Percentiles rank a stretch among this genome's conserved stretches.
phyloP scores from a whole-genome alignment of 1,140 invertebrate species.

The Danaus melanippus region DNA sequence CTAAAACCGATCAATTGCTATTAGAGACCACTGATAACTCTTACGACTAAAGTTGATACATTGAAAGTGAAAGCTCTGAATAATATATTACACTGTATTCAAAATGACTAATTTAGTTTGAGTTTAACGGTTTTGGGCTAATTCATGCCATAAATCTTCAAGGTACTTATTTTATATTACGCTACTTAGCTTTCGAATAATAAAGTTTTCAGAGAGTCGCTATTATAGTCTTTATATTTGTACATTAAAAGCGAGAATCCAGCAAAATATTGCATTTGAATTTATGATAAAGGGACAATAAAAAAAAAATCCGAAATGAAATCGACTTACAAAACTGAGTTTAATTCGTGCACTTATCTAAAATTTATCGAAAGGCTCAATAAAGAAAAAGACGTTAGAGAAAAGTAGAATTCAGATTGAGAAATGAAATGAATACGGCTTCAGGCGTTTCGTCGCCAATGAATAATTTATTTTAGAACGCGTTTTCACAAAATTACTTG shows the following conservation, averaged over 20 bases:
- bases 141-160: slow-evolving; percentile 25
- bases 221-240: slow-evolving; percentile 17
- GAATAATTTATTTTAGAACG: slow-evolving; percentile 69
- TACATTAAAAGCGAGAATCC: slow-evolving; percentile 12
- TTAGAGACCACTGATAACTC: slow-evolving; percentile 38
- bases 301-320: slow-evolving; percentile 19
- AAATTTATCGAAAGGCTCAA: slow-evolving; percentile 60
- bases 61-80: slow-evolving; percentile 4
- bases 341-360: slow-evolving; percentile 59
- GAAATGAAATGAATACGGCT: slow-evolving; percentile 70
- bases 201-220: slow-evolving; percentile 13
- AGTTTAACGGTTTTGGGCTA: slow-evolving; percentile 22
- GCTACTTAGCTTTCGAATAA: slow-evolving; percentile 21
- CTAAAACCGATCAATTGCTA: slow-evolving; percentile 36
- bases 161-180: slow-evolving; percentile 23
- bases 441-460: slow-evolving; percentile 63
- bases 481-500: slow-evolving; percentile 66
- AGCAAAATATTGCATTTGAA: slow-evolving; percentile 12
- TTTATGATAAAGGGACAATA: slow-evolving; percentile 20
- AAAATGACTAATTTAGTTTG: slow-evolving; percentile 20
- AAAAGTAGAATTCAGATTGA: slow-evolving; percentile 64
- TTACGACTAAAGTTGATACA: slow-evolving; percentile 26
- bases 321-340: slow-evolving; percentile 28
- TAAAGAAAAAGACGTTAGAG: slow-evolving; percentile 51
- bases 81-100: slow-evolving; percentile 11